Conservation (phyloP, 2,113 vertebrate species). For the Ceyx margarethae region DNA sequence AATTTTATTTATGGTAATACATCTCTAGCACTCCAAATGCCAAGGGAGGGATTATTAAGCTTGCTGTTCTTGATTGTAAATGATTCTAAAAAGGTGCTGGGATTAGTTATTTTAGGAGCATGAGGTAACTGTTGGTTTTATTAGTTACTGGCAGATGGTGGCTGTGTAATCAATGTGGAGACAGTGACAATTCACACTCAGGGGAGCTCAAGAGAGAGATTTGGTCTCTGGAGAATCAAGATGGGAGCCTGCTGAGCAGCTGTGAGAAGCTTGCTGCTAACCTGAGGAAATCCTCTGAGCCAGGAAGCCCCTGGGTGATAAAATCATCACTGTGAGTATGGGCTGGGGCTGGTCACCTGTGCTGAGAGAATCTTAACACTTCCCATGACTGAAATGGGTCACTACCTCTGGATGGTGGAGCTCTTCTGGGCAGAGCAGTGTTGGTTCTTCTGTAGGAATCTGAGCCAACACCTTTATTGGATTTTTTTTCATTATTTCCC, state of each 20-base stretch:
- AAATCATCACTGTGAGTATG: background rate
- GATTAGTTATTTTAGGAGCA: conserved; percentile 25
- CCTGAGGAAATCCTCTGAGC: background rate
- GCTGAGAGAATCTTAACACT: background rate
- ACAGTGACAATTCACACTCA: conserved; percentile 1
- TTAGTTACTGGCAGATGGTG: conserved; percentile 38
- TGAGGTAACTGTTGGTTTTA: conserved; percentile 11
- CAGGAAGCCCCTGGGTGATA: background rate
- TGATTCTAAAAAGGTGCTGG: conserved; percentile 24
- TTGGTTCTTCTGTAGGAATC: background rate
- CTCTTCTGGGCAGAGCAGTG: background rate
- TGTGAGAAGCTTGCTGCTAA: background rate
- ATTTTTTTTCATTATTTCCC: background rate
- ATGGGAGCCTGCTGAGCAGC: background rate
- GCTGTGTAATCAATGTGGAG: conserved; percentile 22
- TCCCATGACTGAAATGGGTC: background rate
- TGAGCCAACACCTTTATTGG: background rate
- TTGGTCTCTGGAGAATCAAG: background rate
- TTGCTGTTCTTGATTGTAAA: background rate
- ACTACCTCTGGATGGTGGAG: background rate
- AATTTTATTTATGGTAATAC: background rate
- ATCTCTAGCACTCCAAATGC: background rate
- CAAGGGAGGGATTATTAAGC: background rate
- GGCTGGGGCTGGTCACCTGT: background rate
- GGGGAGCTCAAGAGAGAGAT: background rate